Evolutionary conservation across 1,140 invertebrate species (phyloP).

Genomic region (Drosophila funebris): DNA sequence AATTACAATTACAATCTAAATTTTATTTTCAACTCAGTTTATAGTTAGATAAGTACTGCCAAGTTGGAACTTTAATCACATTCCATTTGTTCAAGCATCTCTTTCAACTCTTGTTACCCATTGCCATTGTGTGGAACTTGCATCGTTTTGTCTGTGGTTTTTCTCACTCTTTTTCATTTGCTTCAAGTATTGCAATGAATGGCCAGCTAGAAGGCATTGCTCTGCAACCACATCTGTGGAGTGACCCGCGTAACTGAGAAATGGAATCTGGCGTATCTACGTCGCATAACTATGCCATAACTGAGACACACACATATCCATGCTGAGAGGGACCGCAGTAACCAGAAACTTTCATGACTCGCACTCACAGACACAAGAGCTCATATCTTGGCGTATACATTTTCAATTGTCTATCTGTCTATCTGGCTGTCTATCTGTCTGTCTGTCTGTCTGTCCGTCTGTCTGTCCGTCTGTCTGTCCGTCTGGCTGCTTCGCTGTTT

Average conservation of each 20-base stretch:
- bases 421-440: slow-evolving; percentile 24
- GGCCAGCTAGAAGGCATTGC: neutral
- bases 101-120: slow-evolving; percentile 16
- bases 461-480: slow-evolving; percentile 19
- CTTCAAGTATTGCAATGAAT: slow-evolving; percentile 45
- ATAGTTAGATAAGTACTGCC: neutral
- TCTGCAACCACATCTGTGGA: too few relatives aligned
- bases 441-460: slow-evolving; percentile 28
- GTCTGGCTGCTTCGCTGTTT: slow-evolving; percentile 47
- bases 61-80: slow-evolving; percentile 17
- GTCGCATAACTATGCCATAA: slow-evolving; percentile 42
- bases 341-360: slow-evolving; percentile 37
- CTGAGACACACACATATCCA: slow-evolving; percentile 39
- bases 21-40: neutral
- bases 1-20: neutral
- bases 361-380: too few relatives aligned
- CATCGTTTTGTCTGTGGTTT: slow-evolving; percentile 22
- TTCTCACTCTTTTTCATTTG: neutral
- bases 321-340: slow-evolving; percentile 47
- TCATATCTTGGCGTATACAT: slow-evolving; percentile 48
- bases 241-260: slow-evolving; percentile 41
- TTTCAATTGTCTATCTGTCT: slow-evolving; percentile 53
- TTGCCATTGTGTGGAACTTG: slow-evolving; percentile 16
- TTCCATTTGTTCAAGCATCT: slow-evolving; percentile 18
- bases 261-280: slow-evolving; percentile 44